Conservation (phyloP, 2,113 vertebrate genomes). For the Piprites chloris region DNA sequence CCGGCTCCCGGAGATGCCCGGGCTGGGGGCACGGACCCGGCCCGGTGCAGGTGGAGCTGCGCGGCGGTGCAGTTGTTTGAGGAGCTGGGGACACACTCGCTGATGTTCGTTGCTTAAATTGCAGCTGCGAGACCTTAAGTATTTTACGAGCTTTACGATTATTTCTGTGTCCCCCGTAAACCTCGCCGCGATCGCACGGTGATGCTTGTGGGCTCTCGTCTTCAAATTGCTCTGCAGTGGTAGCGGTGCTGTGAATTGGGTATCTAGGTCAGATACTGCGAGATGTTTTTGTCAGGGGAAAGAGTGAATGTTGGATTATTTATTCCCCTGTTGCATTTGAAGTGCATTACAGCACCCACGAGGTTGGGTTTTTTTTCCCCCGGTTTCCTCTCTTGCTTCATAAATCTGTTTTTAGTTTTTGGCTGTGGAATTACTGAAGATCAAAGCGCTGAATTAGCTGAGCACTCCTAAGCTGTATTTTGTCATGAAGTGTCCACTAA, state of each 20-base stretch:
- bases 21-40: neutral
- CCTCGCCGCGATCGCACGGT: neutral
- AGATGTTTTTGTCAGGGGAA: neutral
- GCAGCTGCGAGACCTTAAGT: neutral
- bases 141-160: neutral
- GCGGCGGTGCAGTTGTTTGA: neutral
- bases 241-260: neutral
- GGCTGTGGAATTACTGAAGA: neutral
- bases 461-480: neutral
- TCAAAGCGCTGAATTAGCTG: neutral
- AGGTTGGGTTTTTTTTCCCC: neutral
- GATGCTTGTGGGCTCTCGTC: neutral
- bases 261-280: constrained; percentile 6
- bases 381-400: neutral
- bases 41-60: neutral
- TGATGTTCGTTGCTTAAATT: neutral
- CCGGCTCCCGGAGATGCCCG: no score
- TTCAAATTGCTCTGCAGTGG: neutral
- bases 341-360: neutral
- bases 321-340: neutral
- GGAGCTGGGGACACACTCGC: neutral
- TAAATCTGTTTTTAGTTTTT: neutral
- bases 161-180: neutral
- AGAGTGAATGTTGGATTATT: neutral
- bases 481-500: neutral